Evolutionary conservation across 1,140 invertebrate species (phyloP).

Genomic region (Pollicipes pollicipes): DNA sequence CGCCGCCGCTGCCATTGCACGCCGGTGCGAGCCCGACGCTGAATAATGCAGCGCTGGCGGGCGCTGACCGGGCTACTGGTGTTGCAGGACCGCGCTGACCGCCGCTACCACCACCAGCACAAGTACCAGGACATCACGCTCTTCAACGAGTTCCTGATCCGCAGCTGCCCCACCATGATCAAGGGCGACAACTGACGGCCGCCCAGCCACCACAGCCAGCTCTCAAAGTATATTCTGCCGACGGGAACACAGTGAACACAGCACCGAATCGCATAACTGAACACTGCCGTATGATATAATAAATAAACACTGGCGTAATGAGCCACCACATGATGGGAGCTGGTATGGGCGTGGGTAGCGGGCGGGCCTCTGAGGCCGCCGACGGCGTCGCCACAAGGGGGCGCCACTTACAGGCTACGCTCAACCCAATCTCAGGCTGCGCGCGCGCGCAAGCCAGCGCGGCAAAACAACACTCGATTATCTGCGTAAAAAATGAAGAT

Average conservation of each 20-base stretch:
- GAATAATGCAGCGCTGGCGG: no score
- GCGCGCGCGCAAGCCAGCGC: no score
- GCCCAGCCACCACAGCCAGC: neutral
- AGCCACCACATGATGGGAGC: neutral
- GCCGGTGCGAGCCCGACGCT: no score
- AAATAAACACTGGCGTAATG: slow-evolving; percentile 1
- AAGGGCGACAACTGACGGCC: neutral
- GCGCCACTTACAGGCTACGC: no score
- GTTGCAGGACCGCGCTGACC: neutral
- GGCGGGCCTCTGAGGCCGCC: no score
- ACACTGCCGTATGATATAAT: neutral
- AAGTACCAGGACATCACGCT: slow-evolving; percentile 1
- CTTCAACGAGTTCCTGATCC: neutral
- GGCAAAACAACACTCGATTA: neutral
- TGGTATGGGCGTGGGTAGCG: no score
- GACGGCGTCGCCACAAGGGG: no score
- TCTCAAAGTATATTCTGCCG: neutral
- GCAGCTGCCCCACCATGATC: neutral
- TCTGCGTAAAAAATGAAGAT: slow-evolving; percentile 1
- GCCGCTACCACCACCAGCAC: neutral
- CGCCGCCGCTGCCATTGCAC: no score
- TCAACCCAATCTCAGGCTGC: no score
- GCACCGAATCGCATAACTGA: neutral
- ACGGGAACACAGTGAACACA: neutral
- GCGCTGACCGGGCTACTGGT: no score